Base-by-base conservation (phyloP, 2,888 invertebrate genomes). In the Argyresthia albistria region DNA sequence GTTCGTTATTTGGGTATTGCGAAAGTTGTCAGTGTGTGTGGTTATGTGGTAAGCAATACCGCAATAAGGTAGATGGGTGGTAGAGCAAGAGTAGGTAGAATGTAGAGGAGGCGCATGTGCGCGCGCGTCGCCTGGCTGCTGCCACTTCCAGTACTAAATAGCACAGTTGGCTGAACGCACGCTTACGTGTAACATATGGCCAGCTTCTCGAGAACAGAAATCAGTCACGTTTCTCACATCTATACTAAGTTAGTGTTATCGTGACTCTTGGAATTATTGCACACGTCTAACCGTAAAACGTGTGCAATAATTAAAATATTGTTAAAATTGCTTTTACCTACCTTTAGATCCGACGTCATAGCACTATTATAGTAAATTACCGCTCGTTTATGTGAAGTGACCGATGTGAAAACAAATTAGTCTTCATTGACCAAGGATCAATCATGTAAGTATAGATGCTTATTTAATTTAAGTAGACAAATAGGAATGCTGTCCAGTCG, bases 141-240 rank as follows among this genome's bases (percentile, higher is more conserved):
- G 10, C 45, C 9, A n/a, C 35, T 7, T 9, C 11, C 49, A 49
- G 49, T 49, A 39, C 35, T 1, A 11, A 4, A 49, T 14, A 36
- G 15, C 36, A 49, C 49, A 11, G 39, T 49, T 49, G 37, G 39
- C 15, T 39, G 49, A 11, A 14, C 49, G 39, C 49, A 49, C 43
- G 50, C 50, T n/a, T 50, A 43, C 43, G 39, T 39, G 48, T 47
- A 37, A 49, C 49, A 49, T 36, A 39, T 39, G 49, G 15, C 39
- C 49, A 12, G 14, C 37, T 25, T 25, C 49, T 49, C 49, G 25
- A 25, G 25, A 25, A 37, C 16, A 15, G 42, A 42, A 12, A 37
- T 15, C 37, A 36, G 37, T 48, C 48, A 48, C 36, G 48, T 48
- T 48, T 36, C 46, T 35, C 25, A 45, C 15, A n/a, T 45, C n/a